A percentile compares a stretch with the other conserved stretches of the same genome.
Conservation (phyloP, 1,140 invertebrate species). For the Chelonus insularis region DNA sequence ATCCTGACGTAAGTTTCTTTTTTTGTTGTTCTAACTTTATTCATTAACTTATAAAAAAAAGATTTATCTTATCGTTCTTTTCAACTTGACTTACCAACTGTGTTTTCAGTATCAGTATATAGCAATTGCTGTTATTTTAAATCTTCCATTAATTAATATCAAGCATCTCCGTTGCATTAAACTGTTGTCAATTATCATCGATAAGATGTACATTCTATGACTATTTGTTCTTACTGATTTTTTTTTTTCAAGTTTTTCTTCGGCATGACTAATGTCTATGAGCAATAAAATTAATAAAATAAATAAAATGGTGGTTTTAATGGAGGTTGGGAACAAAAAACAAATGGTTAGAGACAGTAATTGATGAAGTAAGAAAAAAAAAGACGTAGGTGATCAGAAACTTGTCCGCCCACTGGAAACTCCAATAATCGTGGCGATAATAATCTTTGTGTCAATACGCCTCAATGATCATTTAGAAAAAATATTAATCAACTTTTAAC, state of each 20-base stretch:
- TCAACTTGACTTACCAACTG: neutral
- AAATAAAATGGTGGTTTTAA: conserved; percentile 18
- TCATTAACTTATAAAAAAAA: conserved; percentile 19
- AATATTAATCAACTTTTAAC: neutral
- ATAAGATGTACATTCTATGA: too few species aligned
- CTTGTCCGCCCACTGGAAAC: conserved; percentile 17
- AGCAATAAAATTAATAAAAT: neutral
- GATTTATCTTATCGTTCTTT: conserved; percentile 12
- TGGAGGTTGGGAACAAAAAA: conserved; percentile 7
- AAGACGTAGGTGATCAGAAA: conserved; percentile 22
- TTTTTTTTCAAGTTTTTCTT: too few species aligned
- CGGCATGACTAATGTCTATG: neutral
- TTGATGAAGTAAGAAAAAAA: conserved; percentile 20
- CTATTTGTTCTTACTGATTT: neutral
- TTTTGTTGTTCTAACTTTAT: neutral
- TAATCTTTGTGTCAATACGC: conserved; percentile 23
- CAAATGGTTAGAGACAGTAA: conserved; percentile 2
- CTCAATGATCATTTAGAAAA: conserved; percentile 17
- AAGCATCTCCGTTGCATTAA: neutral
- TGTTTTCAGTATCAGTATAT: conserved; percentile 9
- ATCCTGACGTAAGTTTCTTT: conserved; percentile 92
- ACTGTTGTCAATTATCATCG: conserved; percentile 2
- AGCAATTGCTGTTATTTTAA: too few species aligned
- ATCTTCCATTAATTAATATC: too few species aligned
- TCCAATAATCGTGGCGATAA: conserved; percentile 24